Evolutionary conservation across 2,888 invertebrate species (phyloP).

Genomic region (Lottia gigantea): DNA sequence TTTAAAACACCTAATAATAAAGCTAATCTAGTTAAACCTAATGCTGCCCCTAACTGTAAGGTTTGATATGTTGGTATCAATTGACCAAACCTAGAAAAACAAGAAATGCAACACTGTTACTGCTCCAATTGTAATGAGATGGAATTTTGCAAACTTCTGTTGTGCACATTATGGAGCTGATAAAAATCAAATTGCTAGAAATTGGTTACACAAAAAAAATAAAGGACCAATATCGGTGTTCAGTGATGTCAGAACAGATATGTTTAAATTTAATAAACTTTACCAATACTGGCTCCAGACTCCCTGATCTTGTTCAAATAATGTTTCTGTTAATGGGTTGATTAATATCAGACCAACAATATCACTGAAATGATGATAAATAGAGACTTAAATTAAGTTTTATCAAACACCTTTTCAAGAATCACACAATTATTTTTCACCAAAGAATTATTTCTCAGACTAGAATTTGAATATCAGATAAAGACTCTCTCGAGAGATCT

Average conservation of each 20-base stretch:
- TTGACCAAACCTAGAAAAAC: slow-evolving; percentile 52
- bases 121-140: no score
- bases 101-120: background rate
- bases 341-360: slow-evolving; percentile 62
- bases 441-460: no score
- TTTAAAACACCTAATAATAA: slow-evolving; percentile 56
- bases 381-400: no score
- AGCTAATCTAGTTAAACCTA: slow-evolving; percentile 61
- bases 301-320: slow-evolving; percentile 57
- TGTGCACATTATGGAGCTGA: no score
- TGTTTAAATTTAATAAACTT: slow-evolving; percentile 12
- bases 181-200: no score
- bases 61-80: slow-evolving; percentile 60
- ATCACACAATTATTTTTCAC: no score
- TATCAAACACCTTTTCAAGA: no score
- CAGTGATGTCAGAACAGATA: no score
- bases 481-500: no score
- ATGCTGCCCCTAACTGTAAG: slow-evolving; percentile 62
- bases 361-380: slow-evolving; percentile 48
- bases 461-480: no score
- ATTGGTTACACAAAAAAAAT: no score
- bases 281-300: slow-evolving; percentile 64
- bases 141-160: background rate
- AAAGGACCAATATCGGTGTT: no score
- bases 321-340: slow-evolving; percentile 62